Conservation (phyloP, 1,140 invertebrate species). For the Notospermus geniculatus region DNA sequence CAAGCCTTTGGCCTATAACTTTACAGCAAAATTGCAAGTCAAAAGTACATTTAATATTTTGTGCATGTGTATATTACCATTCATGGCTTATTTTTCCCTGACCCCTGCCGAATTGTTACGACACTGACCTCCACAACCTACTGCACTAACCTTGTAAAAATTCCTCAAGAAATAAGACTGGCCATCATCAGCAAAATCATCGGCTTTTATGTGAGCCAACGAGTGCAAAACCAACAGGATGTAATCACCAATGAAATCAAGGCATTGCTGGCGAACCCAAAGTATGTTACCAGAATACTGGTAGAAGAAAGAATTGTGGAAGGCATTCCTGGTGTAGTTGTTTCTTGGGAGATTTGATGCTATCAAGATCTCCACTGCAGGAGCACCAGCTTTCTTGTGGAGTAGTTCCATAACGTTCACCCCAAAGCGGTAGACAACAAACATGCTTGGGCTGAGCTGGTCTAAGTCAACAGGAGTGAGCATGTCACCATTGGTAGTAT, state of each 20-base stretch:
- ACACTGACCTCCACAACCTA: no score
- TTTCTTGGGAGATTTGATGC: slow-evolving; percentile 48
- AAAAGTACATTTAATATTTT: no score
- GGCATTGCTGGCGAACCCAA: slow-evolving; percentile 45
- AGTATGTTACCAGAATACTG: slow-evolving; percentile 44
- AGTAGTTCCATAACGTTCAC: slow-evolving; percentile 44
- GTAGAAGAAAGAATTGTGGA: slow-evolving; percentile 47
- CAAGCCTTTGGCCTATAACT: no score
- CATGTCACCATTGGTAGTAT: slow-evolving; percentile 46
- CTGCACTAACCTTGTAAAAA: slow-evolving; percentile 43
- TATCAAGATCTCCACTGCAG: slow-evolving; percentile 42
- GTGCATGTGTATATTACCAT: no score
- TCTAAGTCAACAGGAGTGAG: slow-evolving; percentile 41
- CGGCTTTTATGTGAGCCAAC: slow-evolving; percentile 47
- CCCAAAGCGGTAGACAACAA: slow-evolving; percentile 49
- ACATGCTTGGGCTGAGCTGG: slow-evolving; percentile 41
- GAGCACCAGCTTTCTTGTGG: slow-evolving; percentile 35
- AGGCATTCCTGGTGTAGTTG: slow-evolving; percentile 42
- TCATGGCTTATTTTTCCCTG: no score
- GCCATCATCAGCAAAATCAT: slow-evolving; percentile 44
- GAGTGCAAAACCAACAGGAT: slow-evolving; percentile 48
- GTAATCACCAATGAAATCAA: slow-evolving; percentile 51
- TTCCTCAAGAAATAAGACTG: slow-evolving; percentile 44
- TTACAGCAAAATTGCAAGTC: no score
- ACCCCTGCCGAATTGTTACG: no score